Percentiles rank a stretch among this genome's conserved stretches.
Conservation (phyloP, 2,888 invertebrate species). For the Dasypolia templi region DNA sequence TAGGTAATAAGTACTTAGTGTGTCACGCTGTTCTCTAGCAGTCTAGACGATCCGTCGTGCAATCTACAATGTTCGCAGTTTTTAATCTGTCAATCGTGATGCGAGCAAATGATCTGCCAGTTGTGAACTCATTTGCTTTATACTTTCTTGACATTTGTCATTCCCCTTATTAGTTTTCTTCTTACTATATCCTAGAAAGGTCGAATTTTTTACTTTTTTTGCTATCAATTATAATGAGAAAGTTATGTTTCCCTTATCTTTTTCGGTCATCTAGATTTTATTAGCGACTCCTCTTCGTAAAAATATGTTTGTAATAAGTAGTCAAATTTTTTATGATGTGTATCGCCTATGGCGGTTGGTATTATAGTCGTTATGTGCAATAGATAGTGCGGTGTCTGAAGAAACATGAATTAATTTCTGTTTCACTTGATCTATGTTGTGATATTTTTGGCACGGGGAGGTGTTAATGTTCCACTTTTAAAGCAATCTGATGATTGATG, state of each 20-base stretch:
- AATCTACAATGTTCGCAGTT: slow-evolving; percentile 45
- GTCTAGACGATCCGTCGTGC: slow-evolving; percentile 28
- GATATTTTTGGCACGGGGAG: slow-evolving; percentile 54
- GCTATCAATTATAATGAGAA: slow-evolving; percentile 65
- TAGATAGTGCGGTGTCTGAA: slow-evolving; percentile 37
- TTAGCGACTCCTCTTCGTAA: slow-evolving; percentile 57
- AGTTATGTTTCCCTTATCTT: slow-evolving; percentile 62
- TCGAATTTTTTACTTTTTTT: slow-evolving; percentile 57
- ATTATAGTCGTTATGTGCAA: slow-evolving; percentile 45
- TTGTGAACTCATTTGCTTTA: slow-evolving; percentile 41
- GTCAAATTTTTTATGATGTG: slow-evolving; percentile 48
- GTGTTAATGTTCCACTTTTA: slow-evolving; percentile 59
- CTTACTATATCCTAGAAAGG: slow-evolving; percentile 37
- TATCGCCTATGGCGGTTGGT: slow-evolving; percentile 50
- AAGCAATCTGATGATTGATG: slow-evolving; percentile 50
- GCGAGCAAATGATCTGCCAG: slow-evolving; percentile 56
- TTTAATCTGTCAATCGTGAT: slow-evolving; percentile 54
- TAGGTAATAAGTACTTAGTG: slow-evolving; percentile 19
- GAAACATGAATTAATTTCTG: slow-evolving; percentile 50
- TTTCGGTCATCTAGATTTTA: slow-evolving; percentile 64
- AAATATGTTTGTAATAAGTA: slow-evolving; percentile 59
- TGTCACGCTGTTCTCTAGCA: slow-evolving; percentile 31
- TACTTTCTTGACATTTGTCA: slow-evolving; percentile 59
- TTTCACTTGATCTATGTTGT: slow-evolving; percentile 45
- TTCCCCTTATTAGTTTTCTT: slow-evolving; percentile 34